These are phyloP conservation scores for Seira sanloemensis DNA, from an alignment of 2,888 invertebrate genomes.

Conservation along the genomic window DNA sequence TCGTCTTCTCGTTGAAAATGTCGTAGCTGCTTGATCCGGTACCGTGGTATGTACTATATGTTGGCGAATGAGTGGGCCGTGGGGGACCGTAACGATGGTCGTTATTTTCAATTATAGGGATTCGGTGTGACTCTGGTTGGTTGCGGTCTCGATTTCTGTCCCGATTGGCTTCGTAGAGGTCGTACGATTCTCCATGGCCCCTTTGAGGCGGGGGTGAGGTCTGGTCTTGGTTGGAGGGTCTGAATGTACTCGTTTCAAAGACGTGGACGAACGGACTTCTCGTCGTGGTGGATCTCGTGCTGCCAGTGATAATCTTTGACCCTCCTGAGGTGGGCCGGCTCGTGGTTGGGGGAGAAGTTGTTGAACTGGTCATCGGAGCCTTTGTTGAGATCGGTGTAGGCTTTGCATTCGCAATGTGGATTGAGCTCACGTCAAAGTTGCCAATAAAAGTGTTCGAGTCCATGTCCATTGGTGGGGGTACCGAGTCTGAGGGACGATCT, in stretches of 20 bases:
- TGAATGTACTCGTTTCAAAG: constrained; percentile 15
- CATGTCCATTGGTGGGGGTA: no score
- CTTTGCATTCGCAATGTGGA: background rate
- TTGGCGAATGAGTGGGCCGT: constrained; percentile 29
- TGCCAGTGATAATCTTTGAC: background rate
- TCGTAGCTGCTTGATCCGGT: constrained; percentile 1
- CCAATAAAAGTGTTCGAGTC: no score
- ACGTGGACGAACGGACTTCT: constrained; percentile 34
- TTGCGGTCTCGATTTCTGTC: background rate
- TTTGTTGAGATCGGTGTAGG: constrained; percentile 6
- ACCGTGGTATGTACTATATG: constrained; percentile 7
- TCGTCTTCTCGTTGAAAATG: constrained; percentile 46
- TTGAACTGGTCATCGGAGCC: background rate
- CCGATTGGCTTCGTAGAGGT: constrained; percentile 12
- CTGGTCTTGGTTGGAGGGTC: constrained; percentile 10
- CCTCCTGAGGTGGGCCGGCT: background rate
- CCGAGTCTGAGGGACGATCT: no score
- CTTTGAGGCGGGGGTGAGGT: background rate
- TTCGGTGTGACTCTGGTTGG: constrained; percentile 47
- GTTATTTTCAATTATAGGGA: constrained; percentile 37
- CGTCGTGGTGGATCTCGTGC: constrained; percentile 27
- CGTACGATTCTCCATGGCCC: background rate
- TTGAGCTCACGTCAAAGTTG: constrained; percentile 12
- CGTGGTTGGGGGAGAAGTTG: constrained; percentile 17
- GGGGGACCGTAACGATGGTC: constrained; percentile 12